These are phyloP conservation scores for Bedellia somnulentella DNA, from an alignment of 2,888 invertebrate species.

Conservation along the genomic window DNA sequence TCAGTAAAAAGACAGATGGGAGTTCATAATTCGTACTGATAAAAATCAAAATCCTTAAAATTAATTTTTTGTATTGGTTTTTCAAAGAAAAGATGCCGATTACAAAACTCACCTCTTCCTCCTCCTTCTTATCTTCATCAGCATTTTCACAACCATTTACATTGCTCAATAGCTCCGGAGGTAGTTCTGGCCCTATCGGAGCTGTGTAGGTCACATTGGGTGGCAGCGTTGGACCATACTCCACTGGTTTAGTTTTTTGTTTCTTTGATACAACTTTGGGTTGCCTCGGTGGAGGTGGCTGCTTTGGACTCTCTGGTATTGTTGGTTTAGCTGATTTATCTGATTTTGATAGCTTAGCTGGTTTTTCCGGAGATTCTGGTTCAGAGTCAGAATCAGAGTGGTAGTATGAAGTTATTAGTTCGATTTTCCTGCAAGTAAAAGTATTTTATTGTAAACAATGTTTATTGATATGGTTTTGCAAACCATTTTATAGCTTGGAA, in stretches of 20 bases:
- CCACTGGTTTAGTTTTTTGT: slow-evolving; percentile 23
- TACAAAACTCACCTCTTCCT: neutral
- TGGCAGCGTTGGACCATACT: slow-evolving; percentile 37
- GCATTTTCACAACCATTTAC: neutral
- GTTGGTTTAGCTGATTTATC: neutral
- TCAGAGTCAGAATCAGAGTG: slow-evolving; percentile 59
- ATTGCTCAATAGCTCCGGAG: slow-evolving; percentile 9
- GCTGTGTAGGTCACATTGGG: slow-evolving; percentile 28
- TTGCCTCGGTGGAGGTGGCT: slow-evolving; percentile 12
- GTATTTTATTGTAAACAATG: neutral
- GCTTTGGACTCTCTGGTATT: slow-evolving; percentile 19
- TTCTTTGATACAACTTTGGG: slow-evolving; percentile 21
- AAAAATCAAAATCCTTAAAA: no score
- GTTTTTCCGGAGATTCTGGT: slow-evolving; percentile 26
- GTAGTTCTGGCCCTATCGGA: slow-evolving; percentile 45
- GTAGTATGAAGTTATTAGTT: slow-evolving; percentile 58
- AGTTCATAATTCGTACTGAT: no score
- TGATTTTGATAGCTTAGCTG: neutral
- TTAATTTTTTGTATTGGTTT: no score
- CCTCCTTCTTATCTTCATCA: no score
- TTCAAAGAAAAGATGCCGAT: no score
- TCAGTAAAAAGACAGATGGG: no score
- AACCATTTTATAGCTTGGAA: neutral
- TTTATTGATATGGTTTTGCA: neutral
- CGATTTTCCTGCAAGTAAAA: slow-evolving; percentile 48